A percentile compares a stretch with the other conserved stretches of the same genome.
These are phyloP conservation scores for Lasioglossum morio DNA, from an alignment of 2,888 invertebrate genomes.

Conservation along the genomic window DNA sequence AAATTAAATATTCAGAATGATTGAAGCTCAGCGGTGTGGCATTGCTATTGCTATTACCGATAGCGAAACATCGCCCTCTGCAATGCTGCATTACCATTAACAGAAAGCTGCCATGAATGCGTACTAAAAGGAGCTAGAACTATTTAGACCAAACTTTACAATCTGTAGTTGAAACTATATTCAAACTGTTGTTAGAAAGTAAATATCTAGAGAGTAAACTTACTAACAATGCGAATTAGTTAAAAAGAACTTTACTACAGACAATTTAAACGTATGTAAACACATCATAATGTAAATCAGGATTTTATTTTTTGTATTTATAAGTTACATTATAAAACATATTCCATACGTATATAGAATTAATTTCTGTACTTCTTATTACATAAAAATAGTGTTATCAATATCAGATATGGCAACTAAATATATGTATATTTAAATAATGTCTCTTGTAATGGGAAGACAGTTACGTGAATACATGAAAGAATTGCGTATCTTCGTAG, in stretches of 20 bases:
- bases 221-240: not conserved
- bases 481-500: constrained; percentile 12
- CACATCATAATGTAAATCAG: not conserved
- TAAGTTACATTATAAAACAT: constrained; percentile 19
- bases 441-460: not conserved
- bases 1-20: constrained; percentile 49
- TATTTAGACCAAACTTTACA: not conserved
- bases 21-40: constrained; percentile 23
- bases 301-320: constrained; percentile 21
- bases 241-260: not conserved
- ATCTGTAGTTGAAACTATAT: not conserved
- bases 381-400: constrained; percentile 33
- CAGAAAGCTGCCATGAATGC: not conserved
- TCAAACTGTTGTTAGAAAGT: not conserved
- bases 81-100: not conserved
- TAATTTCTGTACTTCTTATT: constrained; percentile 10
- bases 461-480: not conserved
- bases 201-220: not conserved
- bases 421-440: constrained; percentile 31
- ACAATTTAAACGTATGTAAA: not conserved
- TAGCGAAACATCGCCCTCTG: constrained; percentile 34
- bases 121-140: not conserved
- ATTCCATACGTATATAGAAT: constrained; percentile 17
- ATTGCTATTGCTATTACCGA: constrained; percentile 31
- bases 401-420: constrained; percentile 22